Evolutionary conservation across 2,797 vertebrate species (phyloP).

Genomic region (Schizopygopsis malacanthus): DNA sequence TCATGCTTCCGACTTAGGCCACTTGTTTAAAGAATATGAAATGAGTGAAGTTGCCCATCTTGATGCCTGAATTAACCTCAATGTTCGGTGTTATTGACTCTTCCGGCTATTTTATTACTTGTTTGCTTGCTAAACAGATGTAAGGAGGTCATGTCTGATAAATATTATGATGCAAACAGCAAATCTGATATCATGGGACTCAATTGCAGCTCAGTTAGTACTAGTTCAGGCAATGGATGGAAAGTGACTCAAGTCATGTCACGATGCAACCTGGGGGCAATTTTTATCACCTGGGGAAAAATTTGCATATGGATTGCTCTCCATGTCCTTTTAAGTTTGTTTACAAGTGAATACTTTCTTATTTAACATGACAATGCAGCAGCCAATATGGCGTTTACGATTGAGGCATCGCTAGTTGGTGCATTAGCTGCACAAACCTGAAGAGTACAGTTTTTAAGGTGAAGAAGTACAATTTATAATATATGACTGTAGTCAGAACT

Average conservation of each 20-base stretch:
- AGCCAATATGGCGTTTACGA: background rate
- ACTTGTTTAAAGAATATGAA: slow-evolving; percentile 84
- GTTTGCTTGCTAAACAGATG: slow-evolving; percentile 21
- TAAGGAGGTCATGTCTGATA: slow-evolving; percentile 13
- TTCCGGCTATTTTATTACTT: slow-evolving; percentile 34
- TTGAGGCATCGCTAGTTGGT: background rate
- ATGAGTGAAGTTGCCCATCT: slow-evolving; percentile 66
- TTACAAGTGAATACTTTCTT: background rate
- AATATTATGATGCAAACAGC: slow-evolving; percentile 21
- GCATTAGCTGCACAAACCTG: background rate
- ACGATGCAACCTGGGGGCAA: slow-evolving; percentile 22
- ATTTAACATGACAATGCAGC: slow-evolving; percentile 10
- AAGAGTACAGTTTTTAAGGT: background rate
- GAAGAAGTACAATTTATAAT: no score
- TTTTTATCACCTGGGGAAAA: background rate
- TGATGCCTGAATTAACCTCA: slow-evolving; percentile 69
- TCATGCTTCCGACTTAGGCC: slow-evolving; percentile 86
- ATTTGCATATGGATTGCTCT: slow-evolving; percentile 9
- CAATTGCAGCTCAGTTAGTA: background rate
- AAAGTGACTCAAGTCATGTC: slow-evolving; percentile 11
- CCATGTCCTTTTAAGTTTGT: background rate
- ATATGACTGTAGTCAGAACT: background rate
- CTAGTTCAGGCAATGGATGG: background rate
- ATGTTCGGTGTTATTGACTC: slow-evolving; percentile 63
- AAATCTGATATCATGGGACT: slow-evolving; percentile 3